A percentile compares a stretch with the other conserved stretches of the same genome.
These are phyloP conservation scores for Rhinopomastus cyanomelas DNA, from an alignment of 2,113 vertebrate genomes.

Conservation along the genomic window DNA sequence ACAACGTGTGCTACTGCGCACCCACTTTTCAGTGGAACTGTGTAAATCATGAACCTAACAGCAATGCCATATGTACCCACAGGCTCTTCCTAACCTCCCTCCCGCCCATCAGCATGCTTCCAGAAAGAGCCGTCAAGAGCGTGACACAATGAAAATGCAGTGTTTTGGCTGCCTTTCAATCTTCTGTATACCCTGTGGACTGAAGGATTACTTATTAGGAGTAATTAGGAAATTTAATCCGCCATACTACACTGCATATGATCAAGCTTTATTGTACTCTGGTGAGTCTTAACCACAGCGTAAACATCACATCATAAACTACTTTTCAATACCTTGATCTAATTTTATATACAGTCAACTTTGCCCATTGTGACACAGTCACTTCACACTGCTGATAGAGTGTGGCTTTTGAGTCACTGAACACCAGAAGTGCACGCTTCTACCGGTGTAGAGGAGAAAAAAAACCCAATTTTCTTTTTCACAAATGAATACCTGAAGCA, in stretches of 20 bases:
- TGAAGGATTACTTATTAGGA: slow-evolving; percentile 54
- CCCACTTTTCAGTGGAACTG: neutral
- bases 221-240: slow-evolving; percentile 57
- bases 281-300: neutral
- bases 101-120: neutral
- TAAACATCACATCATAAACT: slow-evolving; percentile 12
- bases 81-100: slow-evolving; percentile 37
- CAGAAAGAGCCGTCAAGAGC: slow-evolving; percentile 19
- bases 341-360: neutral
- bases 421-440: neutral
- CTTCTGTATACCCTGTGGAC: neutral
- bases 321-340: neutral
- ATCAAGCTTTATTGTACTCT: slow-evolving; percentile 35
- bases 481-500: slow-evolving; percentile 21
- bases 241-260: slow-evolving; percentile 11
- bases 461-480: neutral
- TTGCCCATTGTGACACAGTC: neutral
- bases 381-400: neutral
- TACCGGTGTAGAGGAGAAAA: neutral
- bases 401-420: neutral
- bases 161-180: slow-evolving; percentile 50
- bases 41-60: slow-evolving; percentile 35
- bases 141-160: slow-evolving; percentile 34
- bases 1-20: neutral
- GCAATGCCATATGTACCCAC: neutral